Evolutionary conservation across 2,113 vertebrate species (phyloP), one percentile per base, ranked within the genome.

Genomic region (Prochilodus magdalenae): DNA sequence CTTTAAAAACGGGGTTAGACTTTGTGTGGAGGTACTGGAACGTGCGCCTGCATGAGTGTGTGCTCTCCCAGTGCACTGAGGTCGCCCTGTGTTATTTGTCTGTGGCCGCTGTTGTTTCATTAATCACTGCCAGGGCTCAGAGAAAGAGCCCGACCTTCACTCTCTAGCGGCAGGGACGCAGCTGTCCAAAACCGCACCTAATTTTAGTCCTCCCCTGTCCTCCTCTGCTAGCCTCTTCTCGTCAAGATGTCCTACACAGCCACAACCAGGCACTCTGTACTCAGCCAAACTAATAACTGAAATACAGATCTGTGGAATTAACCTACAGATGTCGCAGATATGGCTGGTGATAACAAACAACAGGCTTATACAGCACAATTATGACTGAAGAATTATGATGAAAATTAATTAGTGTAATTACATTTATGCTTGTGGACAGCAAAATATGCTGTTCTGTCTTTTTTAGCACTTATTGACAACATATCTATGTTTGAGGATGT

Each of bases 101-200:
- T 72, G 36, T 83, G 79, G 82, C 65, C 26, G 73, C 33, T 59
- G 77, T 75, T 51, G 67, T 73, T 40, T 82, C 80, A 87, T 88
- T 80, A 75, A 88, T 88, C 80, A 89, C 53, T 79, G 79, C 55
- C 75, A 83, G 22, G 71, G 83, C 80, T 82, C 72, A 57, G 72
- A 83, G 74, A 18, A 24, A 22, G 67, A 77, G 69, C 47, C 47
- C 22, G 72, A 85, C 86, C 86, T 85, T 85, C 51, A 76, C 36
- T 62, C 86, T 78, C 62, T 76, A 30, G 67, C 72, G 75, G 76
- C 67, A 47, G 47, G 75, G 72, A 85, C n/a, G 57, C 81, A 85
- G 87, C 87, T 87, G 85, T 85, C 77, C 62, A 57, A 49, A 87
- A 83, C 86, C 75, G 79, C 73, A 84, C 77, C 85, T 80, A 80